Evolutionary conservation across 2,113 vertebrate genomes (phyloP).

Genomic region (Mohoua ochrocephala): DNA sequence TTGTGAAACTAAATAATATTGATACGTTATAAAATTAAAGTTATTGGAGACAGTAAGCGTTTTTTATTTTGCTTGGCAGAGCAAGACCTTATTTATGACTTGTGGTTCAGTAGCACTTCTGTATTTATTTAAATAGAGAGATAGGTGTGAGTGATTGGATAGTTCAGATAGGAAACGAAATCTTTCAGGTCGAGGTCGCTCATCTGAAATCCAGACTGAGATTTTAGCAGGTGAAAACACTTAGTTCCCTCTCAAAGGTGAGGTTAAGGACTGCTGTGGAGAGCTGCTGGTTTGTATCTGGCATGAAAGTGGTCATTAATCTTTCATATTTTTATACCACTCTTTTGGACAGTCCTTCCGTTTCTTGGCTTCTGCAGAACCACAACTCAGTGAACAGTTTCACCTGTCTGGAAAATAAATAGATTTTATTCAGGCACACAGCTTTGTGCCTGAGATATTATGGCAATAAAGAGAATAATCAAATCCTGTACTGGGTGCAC

Average conservation of each 20-base stretch:
- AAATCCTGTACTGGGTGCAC: background rate
- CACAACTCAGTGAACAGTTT: background rate
- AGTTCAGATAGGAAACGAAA: background rate
- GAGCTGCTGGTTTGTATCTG: conserved; percentile 65
- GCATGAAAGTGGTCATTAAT: conserved; percentile 34
- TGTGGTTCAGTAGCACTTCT: conserved; percentile 18
- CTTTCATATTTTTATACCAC: conserved; percentile 44
- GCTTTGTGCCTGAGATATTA: background rate
- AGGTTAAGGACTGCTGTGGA: conserved; percentile 49
- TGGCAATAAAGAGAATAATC: background rate
- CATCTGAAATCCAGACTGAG: conserved; percentile 40
- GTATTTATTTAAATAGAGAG: conserved; percentile 47
- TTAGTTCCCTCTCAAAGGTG: conserved; percentile 50
- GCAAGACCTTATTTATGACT: conserved; percentile 45
- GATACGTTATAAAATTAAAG: background rate
- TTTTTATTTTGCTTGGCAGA: conserved; percentile 46
- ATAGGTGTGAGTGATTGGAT: conserved; percentile 15
- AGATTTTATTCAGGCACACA: background rate
- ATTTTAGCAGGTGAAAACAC: conserved; percentile 53
- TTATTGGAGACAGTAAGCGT: background rate
- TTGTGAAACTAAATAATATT: background rate
- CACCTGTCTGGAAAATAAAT: background rate
- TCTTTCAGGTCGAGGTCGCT: background rate
- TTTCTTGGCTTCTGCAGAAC: conserved; percentile 21
- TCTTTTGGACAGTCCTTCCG: background rate